Evolutionary conservation across 1,140 invertebrate genomes (phyloP).

Genomic region (Aphaenogaster rudis): DNA sequence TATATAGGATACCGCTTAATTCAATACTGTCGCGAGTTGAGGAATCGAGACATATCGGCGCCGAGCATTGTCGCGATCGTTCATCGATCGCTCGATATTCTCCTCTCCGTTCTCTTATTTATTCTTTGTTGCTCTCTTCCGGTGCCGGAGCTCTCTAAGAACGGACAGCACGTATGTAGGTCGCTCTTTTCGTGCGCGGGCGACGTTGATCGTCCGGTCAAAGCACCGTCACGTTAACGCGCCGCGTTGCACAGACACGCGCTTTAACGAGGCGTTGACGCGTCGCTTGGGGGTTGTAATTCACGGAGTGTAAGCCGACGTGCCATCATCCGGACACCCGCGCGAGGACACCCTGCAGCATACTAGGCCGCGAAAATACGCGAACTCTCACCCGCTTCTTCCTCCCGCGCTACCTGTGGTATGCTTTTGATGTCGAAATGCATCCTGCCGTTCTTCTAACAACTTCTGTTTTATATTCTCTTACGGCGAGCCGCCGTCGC

Average conservation of each 20-base stretch:
- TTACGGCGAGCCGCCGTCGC: neutral
- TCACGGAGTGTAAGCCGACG: constrained; percentile 56
- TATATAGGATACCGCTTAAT: neutral
- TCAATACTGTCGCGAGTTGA: constrained; percentile 4
- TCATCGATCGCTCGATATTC: constrained; percentile 42
- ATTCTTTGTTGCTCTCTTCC: neutral
- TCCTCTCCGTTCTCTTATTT: neutral
- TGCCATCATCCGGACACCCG: neutral
- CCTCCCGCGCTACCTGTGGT: neutral
- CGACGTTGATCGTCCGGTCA: constrained; percentile 15
- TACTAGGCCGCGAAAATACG: constrained; percentile 33
- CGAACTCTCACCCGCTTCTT: neutral
- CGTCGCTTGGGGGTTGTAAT: constrained; percentile 65
- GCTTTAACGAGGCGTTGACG: constrained; percentile 64
- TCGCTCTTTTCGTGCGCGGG: neutral
- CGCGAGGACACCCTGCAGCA: constrained; percentile 39
- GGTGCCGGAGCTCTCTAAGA: neutral
- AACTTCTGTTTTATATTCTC: constrained; percentile 43
- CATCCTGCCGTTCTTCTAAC: constrained; percentile 46
- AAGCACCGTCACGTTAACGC: constrained; percentile 2
- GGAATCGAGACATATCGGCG: constrained; percentile 54
- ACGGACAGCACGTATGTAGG: neutral
- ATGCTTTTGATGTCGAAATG: constrained; percentile 68
- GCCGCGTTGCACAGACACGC: neutral
- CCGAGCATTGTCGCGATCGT: constrained; percentile 50